A percentile compares a stretch with the other conserved stretches of the same genome.
Conservation (phyloP, 2,113 vertebrate genomes). For the Cyphomyrus discorhynchus region DNA sequence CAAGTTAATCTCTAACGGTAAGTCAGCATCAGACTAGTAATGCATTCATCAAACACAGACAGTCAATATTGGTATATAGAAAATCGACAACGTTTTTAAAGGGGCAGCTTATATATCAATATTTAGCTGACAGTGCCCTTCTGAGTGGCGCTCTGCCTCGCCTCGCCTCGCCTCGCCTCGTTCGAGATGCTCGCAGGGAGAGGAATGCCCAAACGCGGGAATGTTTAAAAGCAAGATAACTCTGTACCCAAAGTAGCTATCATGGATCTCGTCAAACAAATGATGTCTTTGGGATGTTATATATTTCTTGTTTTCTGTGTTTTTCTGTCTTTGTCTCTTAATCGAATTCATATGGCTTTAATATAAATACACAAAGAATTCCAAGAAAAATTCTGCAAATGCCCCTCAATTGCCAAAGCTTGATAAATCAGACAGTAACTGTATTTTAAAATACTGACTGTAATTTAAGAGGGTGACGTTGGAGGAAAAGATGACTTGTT, state of each 20-base stretch:
- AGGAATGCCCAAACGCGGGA: constrained; percentile 39
- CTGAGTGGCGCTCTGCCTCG: constrained; percentile 27
- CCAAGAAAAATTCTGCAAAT: background rate
- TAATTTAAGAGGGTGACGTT: background rate
- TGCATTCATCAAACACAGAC: constrained; percentile 91
- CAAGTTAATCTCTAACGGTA: constrained; percentile 89
- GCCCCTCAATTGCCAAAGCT: background rate
- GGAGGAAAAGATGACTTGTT: background rate
- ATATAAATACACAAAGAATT: background rate
- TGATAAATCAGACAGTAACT: background rate
- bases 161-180: constrained; percentile 30
- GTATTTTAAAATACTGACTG: background rate
- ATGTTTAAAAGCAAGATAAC: constrained; percentile 43
- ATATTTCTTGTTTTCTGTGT: background rate
- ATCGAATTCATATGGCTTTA: background rate
- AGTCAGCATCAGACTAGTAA: constrained; percentile 77
- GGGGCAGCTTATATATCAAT: constrained; percentile 79
- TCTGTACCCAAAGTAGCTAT: constrained; percentile 44
- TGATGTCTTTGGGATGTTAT: constrained; percentile 1
- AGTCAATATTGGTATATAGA: constrained; percentile 90
- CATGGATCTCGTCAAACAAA: constrained; percentile 26
- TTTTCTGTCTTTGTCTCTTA: background rate
- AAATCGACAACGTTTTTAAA: constrained; percentile 83
- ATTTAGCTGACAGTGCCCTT: constrained; percentile 49
- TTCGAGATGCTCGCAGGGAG: constrained; percentile 25